phyloP scores from a whole-genome alignment of 2,113 vertebrate genomes.

The Phaethornis superciliosus region DNA sequence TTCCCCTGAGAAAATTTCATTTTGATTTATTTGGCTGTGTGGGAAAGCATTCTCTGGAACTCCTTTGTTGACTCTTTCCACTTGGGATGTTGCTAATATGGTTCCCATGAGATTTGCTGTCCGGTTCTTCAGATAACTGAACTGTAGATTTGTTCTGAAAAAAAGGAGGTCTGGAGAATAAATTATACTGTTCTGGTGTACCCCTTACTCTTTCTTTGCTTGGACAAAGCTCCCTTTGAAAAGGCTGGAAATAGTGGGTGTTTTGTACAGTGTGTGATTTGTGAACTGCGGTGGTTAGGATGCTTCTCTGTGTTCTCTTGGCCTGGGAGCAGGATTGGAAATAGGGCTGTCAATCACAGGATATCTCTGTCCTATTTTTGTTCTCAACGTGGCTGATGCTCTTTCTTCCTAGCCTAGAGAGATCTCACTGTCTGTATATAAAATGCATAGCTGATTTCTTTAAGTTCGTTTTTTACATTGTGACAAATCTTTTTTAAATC shows the following conservation, averaged over 20 bases:
- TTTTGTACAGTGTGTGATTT: neutral
- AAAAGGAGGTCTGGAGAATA: neutral
- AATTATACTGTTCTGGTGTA: neutral
- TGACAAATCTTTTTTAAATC: slow-evolving; percentile 53
- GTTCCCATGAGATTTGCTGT: neutral
- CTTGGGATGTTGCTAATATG: neutral
- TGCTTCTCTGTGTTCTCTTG: neutral
- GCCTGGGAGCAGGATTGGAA: neutral
- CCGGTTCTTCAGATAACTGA: neutral
- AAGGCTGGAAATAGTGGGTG: neutral
- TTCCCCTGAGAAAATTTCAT: neutral
- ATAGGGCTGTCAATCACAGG: neutral
- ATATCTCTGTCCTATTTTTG: neutral
- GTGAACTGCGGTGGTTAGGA: neutral
- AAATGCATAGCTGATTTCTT: neutral
- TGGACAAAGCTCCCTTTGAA: neutral
- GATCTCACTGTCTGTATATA: neutral
- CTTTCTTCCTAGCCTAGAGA: neutral
- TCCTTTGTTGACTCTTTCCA: neutral
- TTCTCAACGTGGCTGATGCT: accelerated
- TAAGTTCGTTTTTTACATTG: slow-evolving; percentile 43
- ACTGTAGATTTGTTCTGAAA: neutral
- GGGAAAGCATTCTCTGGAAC: neutral
- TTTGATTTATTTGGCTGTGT: neutral
- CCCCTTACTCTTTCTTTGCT: neutral